Percentiles rank a stretch among this genome's conserved stretches.
phyloP scores from a whole-genome alignment of 2,797 vertebrate species.

The Geotrypetes seraphini region DNA sequence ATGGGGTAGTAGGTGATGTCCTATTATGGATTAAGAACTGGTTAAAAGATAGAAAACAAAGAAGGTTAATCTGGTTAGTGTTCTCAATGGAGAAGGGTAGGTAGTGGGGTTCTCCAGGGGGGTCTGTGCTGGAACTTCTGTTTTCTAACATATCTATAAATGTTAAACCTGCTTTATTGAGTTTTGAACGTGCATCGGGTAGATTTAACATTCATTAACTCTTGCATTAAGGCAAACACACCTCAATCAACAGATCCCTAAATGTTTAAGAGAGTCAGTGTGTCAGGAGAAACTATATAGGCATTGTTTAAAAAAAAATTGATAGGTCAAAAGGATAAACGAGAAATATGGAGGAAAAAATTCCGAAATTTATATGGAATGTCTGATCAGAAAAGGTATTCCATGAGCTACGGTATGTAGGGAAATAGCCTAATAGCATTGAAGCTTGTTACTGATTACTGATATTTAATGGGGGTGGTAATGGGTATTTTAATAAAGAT shows the following conservation, averaged over 20 bases:
- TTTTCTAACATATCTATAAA: too few relatives aligned
- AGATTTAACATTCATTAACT: background rate
- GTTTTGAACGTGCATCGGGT: background rate
- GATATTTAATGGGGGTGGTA: constrained; percentile 2
- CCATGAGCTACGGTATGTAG: background rate
- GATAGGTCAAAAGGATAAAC: background rate
- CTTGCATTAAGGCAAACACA: background rate
- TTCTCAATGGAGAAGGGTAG: too few relatives aligned
- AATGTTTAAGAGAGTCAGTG: background rate
- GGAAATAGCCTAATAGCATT: background rate
- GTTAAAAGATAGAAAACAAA: too few relatives aligned
- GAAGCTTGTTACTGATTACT: background rate
- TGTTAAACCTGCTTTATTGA: background rate
- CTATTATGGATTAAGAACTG: too few relatives aligned
- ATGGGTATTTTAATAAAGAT: background rate
- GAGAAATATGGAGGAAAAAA: background rate
- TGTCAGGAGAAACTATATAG: background rate
- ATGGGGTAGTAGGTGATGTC: too few relatives aligned
- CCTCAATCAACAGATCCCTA: background rate
- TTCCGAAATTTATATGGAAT: background rate
- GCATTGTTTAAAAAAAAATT: background rate
- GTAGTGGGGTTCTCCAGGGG: too few relatives aligned
- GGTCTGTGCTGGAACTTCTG: too few relatives aligned
- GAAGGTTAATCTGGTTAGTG: too few relatives aligned
- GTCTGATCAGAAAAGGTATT: constrained; percentile 1